Conservation (phyloP, 2,113 vertebrate species). For the Nansenia antarctica region DNA sequence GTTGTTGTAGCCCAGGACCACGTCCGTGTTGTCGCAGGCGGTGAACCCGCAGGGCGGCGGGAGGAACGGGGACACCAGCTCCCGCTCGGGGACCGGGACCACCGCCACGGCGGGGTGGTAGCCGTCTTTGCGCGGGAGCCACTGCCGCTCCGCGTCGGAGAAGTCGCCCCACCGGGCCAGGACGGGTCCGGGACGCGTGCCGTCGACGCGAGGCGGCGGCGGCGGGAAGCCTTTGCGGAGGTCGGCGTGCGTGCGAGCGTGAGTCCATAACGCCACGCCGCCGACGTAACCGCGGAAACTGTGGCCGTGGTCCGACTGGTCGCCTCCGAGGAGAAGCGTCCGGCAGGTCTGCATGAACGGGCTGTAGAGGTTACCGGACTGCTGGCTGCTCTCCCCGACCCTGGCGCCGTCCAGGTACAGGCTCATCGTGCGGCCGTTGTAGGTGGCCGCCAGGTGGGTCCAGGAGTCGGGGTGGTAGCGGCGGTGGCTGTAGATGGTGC, state of each 20-base stretch:
- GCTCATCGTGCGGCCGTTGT: conserved; percentile 81
- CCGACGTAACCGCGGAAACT: conserved; percentile 86
- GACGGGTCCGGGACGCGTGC: too few relatives aligned
- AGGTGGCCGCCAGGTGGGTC: conserved; percentile 88
- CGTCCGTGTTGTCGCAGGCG: conserved; percentile 86
- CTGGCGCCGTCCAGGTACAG: conserved; percentile 88
- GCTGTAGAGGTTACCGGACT: conserved; percentile 86
- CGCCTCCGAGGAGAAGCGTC: conserved; percentile 85
- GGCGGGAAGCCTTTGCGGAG: conserved; percentile 77
- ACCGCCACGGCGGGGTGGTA: conserved; percentile 73
- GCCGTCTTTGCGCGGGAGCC: conserved; percentile 79
- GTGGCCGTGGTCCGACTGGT: conserved; percentile 75
- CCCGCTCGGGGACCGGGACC: conserved; percentile 65
- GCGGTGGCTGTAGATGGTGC: conserved; percentile 74
- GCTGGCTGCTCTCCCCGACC: conserved; percentile 79
- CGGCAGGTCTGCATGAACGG: conserved; percentile 89
- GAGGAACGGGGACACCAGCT: conserved; percentile 74
- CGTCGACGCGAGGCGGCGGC: conserved; percentile 50
- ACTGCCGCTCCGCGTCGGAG: conserved; percentile 70
- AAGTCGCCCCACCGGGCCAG: conserved; percentile 75
- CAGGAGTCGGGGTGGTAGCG: conserved; percentile 80
- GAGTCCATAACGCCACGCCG: conserved; percentile 78
- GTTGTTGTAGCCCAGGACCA: conserved; percentile 85
- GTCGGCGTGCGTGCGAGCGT: conserved; percentile 69
- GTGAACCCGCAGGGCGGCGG: conserved; percentile 88